Conservation (phyloP, 2,113 vertebrate species). For the Phrynosoma blainvillii region DNA sequence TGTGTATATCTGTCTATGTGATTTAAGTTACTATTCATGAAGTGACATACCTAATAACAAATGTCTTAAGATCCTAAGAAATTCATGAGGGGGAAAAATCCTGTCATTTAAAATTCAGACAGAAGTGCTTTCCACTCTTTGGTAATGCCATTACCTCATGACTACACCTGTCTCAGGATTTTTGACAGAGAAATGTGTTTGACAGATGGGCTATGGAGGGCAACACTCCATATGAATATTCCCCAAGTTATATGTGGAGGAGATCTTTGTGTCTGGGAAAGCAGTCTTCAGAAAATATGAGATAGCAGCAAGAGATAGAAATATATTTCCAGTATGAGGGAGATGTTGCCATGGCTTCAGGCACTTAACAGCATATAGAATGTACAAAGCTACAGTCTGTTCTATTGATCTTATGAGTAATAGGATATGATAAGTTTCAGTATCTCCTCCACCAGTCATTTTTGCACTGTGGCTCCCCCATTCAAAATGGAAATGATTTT, state of each 20-base stretch:
- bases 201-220: not conserved
- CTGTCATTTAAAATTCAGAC: not conserved
- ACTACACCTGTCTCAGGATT: not conserved
- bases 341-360: conserved; percentile 59
- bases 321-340: conserved; percentile 53
- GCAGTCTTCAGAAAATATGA: conserved; percentile 51
- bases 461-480: not conserved
- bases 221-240: conserved; percentile 19
- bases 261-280: conserved; percentile 21
- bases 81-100: not conserved
- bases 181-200: conserved; percentile 2
- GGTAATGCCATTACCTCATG: not conserved
- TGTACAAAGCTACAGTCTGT: conserved; percentile 47
- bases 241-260: conserved; percentile 14
- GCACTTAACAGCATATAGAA: conserved; percentile 41
- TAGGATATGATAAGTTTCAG: conserved; percentile 42
- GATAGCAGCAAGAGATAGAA: conserved; percentile 48
- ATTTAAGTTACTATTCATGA: not conserved
- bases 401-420: conserved; percentile 55
- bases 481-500: conserved; percentile 43
- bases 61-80: not conserved
- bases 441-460: conserved; percentile 16
- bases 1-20: too few species aligned
- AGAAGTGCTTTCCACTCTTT: accelerated
- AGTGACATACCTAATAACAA: not conserved